Evolutionary conservation across 1,140 invertebrate species (phyloP).

Genomic region (Physella acuta): DNA sequence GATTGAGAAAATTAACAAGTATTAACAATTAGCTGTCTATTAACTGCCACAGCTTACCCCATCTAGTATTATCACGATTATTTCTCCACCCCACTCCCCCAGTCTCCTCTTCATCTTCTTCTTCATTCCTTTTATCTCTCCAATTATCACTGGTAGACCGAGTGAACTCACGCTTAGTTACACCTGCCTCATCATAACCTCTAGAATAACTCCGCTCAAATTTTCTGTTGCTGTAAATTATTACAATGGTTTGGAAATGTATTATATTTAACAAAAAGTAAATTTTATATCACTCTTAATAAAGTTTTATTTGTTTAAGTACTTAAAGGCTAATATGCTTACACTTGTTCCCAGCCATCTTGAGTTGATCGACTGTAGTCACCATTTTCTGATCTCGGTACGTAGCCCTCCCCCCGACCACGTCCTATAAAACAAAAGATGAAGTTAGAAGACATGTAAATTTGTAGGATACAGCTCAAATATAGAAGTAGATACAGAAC

Average conservation of each 20-base stretch:
- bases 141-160: conserved; percentile 53
- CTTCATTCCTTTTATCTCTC: conserved; percentile 57
- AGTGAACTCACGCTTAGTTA: conserved; percentile 39
- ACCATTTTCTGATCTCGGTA: conserved; percentile 58
- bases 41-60: no score
- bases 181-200: conserved; percentile 33
- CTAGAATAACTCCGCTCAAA: conserved; percentile 36
- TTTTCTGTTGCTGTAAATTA: conserved; percentile 29
- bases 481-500: conserved; percentile 4
- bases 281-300: no score
- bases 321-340: conserved; percentile 22
- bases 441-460: no score
- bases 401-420: conserved; percentile 63
- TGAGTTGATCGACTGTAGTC: conserved; percentile 56
- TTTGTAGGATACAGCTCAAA: no score
- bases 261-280: no score
- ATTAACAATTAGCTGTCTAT: no score
- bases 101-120: conserved; percentile 60
- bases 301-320: not conserved
- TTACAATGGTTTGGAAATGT: not conserved
- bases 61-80: conserved; percentile 39
- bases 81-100: conserved; percentile 64
- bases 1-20: no score
- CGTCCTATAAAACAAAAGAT: conserved; percentile 38
- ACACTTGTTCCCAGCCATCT: conserved; percentile 61